A percentile compares a stretch with the other conserved stretches of the same genome.
These are phyloP conservation scores for Myotis davidii DNA, from an alignment of 2,113 vertebrate species.

Conservation along the genomic window DNA sequence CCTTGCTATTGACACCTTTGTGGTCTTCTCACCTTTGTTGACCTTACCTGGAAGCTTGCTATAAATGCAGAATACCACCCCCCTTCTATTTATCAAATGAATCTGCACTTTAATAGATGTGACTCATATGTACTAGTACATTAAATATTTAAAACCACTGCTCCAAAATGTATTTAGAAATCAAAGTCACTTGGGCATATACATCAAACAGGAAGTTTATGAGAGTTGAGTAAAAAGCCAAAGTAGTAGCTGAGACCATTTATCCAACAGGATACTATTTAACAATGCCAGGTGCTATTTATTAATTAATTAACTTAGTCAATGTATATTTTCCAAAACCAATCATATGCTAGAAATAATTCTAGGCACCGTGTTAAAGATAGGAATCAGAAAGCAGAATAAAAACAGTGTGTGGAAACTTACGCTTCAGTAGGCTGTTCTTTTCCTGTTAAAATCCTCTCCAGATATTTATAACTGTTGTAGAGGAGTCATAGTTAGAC, in stretches of 20 bases:
- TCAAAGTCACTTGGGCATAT: background rate
- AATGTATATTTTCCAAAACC: background rate
- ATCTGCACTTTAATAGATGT: background rate
- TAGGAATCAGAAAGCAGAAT: background rate
- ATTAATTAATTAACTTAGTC: background rate
- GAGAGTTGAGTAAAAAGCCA: background rate
- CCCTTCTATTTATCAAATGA: background rate
- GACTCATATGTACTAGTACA: background rate
- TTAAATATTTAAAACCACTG: background rate
- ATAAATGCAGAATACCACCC: background rate
- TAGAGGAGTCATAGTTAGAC: background rate
- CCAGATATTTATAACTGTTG: background rate
- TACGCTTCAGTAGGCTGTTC: background rate
- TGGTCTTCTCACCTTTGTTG: background rate
- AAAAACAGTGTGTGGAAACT: background rate
- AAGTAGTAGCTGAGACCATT: background rate
- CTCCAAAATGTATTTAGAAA: conserved; percentile 8
- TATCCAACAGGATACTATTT: background rate
- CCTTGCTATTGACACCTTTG: background rate
- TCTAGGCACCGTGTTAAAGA: background rate
- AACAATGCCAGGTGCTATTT: background rate
- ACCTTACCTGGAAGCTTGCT: background rate
- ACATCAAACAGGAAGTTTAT: background rate
- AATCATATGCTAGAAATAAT: background rate
- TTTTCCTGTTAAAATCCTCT: background rate